A percentile compares a stretch with the other conserved stretches of the same genome.
Evolutionary conservation across 2,113 vertebrate species (phyloP).

Genomic region (Laticauda colubrina): DNA sequence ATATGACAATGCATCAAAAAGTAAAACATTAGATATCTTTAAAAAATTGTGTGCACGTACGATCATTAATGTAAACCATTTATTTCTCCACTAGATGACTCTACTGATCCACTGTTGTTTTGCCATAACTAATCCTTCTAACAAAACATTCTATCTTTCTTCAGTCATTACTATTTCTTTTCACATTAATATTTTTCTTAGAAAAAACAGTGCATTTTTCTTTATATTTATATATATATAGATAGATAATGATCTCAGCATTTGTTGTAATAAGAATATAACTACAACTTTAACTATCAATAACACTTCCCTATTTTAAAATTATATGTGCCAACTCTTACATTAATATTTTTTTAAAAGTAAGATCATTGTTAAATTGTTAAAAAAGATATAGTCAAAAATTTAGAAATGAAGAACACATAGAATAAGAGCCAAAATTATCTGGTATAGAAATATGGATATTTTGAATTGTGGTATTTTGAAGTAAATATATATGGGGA

Average conservation of each 20-base stretch:
- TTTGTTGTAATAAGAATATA: not conserved
- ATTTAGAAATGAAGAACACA: not conserved
- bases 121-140: not conserved
- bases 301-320: not conserved
- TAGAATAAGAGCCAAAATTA: not conserved
- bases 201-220: not conserved
- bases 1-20: not conserved
- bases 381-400: not conserved
- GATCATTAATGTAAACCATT: conserved; percentile 8
- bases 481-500: not conserved
- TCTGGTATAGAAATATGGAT: not conserved
- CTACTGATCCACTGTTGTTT: conserved; percentile 9
- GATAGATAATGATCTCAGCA: too few species aligned
- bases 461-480: not conserved
- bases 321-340: not conserved
- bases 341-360: conserved; percentile 24
- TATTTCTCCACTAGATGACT: conserved; percentile 56
- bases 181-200: not conserved
- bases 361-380: not conserved
- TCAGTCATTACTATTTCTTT: not conserved
- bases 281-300: not conserved
- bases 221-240: not conserved
- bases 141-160: not conserved
- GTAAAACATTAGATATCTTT: not conserved
- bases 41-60: not conserved